phyloP scores from a whole-genome alignment of 1,140 invertebrate species.

The Phthorimaea operculella region DNA sequence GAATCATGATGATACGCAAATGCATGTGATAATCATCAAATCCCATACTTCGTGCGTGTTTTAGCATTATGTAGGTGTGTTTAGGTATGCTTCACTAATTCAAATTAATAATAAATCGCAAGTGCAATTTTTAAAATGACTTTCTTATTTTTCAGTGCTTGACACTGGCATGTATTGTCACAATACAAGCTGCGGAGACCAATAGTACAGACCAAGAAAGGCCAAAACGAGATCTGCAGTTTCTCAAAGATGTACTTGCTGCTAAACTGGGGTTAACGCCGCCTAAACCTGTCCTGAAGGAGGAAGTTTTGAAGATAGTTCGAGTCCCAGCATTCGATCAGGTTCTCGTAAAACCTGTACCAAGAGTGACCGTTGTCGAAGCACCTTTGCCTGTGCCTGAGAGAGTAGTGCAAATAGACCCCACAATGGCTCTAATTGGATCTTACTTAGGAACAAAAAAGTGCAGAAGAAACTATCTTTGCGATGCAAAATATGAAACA shows the following conservation, averaged over 20 bases:
- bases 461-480: slow-evolving; percentile 10
- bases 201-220: slow-evolving; percentile 8
- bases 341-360: slow-evolving; percentile 17
- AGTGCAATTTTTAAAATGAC: neutral
- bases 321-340: slow-evolving; percentile 18
- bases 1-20: no score
- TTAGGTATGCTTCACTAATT: no score
- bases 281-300: neutral
- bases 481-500: slow-evolving; percentile 16
- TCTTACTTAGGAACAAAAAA: slow-evolving; percentile 18
- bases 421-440: slow-evolving; percentile 7
- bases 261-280: neutral
- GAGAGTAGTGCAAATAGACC: neutral
- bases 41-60: no score
- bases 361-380: slow-evolving; percentile 4
- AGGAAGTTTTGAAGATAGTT: slow-evolving; percentile 13
- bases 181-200: slow-evolving; percentile 4
- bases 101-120: no score
- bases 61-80: no score
- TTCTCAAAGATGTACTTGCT: slow-evolving; percentile 14
- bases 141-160: slow-evolving; percentile 24
- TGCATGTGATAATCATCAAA: no score
- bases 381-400: neutral
- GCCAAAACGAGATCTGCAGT: slow-evolving; percentile 17
- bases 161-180: slow-evolving; percentile 12